Base-by-base conservation (phyloP, 2,888 invertebrate genomes). In the Ferrisia virgata region DNA sequence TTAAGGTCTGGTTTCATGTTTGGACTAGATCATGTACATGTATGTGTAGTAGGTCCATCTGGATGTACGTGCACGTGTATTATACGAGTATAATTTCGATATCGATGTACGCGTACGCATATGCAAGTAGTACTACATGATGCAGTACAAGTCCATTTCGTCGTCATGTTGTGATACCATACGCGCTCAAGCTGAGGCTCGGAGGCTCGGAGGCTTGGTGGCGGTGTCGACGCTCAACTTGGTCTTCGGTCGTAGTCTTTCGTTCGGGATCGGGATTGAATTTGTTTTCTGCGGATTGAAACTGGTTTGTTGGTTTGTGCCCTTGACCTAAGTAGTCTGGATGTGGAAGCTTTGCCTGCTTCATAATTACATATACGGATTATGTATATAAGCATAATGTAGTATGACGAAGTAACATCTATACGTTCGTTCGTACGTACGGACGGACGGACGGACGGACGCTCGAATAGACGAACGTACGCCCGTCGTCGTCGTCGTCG, bases 311-410 rank as follows among this genome's bases (percentile, higher is more conserved):
- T 76, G 28, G 64, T 64, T 36, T 76, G 33, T 76, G 72, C 72
- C 72, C 72, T 76, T 76, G 72, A 76, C 72, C 72, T 76, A 76
- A 76, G 72, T 76, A 76, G 72, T 76, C 72, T 76, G 33, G 72
- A 76, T 76, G 36, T 76, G 72, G 72, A 76, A 76, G 72, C 72
- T 76, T 76, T 76, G 72, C 72, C 72, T 76, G 72, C 72, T 76
- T 76, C 18, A 36, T 76, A 76, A 76, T 76, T 76, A 76, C 72
- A 76, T 76, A 76, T 36, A 76, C 72, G 72, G 72, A 76, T 76
- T 76, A 76, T 76, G 72, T 76, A 28, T 28, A 28, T 64, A 64
- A 36, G 72, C 36, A 36, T 76, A 76, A 76, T 22, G 28, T 76
- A 36, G 72, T 76, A 76, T 76, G 72, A 76, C 72, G 31, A 33